Conservation (phyloP, 2,888 invertebrate genomes). For the Rhagonycha fulva region DNA sequence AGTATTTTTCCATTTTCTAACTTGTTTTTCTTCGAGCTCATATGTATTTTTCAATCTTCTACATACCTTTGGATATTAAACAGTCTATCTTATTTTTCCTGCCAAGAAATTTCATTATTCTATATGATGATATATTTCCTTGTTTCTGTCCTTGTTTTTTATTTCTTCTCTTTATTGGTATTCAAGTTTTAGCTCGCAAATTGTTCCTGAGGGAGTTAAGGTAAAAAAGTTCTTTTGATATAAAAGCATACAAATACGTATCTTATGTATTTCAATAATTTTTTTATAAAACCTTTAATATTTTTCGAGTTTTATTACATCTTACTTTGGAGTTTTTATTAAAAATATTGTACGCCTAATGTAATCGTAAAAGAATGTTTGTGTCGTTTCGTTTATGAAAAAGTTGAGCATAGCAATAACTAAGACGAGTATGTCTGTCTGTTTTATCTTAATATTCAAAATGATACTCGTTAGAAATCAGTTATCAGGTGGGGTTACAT, state of each 20-base stretch:
- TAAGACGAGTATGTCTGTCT: background rate
- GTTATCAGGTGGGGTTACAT: constrained; percentile 26
- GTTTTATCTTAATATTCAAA: constrained; percentile 29
- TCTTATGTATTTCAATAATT: constrained; percentile 24
- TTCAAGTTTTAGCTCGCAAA: constrained; percentile 28
- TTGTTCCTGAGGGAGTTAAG: constrained; percentile 26
- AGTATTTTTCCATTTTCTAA: constrained; percentile 46
- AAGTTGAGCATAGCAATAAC: background rate
- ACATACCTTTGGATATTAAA: constrained; percentile 53
- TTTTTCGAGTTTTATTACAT: constrained; percentile 8
- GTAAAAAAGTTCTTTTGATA: constrained; percentile 28
- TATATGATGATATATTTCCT: constrained; percentile 53
- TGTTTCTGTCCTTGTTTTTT: constrained; percentile 35
- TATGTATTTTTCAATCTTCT: constrained; percentile 52
- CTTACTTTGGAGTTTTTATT: background rate
- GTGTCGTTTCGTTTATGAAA: background rate
- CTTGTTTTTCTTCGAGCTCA: constrained; percentile 37
- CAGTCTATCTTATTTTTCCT: constrained; percentile 52
- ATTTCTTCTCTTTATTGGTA: constrained; percentile 32
- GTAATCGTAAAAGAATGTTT: background rate
- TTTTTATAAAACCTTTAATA: constrained; percentile 18
- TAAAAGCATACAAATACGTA: constrained; percentile 23
- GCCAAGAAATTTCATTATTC: constrained; percentile 54
- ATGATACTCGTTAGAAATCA: constrained; percentile 30
- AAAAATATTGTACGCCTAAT: background rate